Base-by-base conservation (phyloP, 2,113 vertebrate genomes). In the Ovibos moschatus region DNA sequence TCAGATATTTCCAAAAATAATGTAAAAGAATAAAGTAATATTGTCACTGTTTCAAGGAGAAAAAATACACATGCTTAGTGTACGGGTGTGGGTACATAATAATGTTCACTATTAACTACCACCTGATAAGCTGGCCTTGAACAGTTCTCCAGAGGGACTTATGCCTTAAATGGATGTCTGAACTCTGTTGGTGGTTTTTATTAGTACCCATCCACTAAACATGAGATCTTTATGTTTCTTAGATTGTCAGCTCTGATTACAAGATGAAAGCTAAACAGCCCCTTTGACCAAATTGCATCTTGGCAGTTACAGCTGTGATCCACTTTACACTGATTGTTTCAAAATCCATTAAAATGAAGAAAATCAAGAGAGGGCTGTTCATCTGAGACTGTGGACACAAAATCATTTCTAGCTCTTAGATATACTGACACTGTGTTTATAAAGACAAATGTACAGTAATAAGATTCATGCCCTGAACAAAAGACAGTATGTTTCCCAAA, bases 341-440 rank as follows among this genome's bases (percentile, higher is more conserved):
- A 96, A 97, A 97, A 90, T 1, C 74, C 87, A 95, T 82, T 95
- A 90, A 95, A 95, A 96, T 96, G 64, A 89, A 92, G 87, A 89
- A 76, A 95, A 89, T 95, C 81, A 95, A 94, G 94, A 95, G 27
- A 40, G 13, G 50, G 78, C 88, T 82, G 27, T 76, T 96, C 51
- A 85, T 74, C 47, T 94, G 55, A 96, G 51, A 90, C 36, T n/a
- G 9, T 87, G 40, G 55, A 82, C 84, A 51, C 8, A 96, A 96
- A 97, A 82, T 95, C 58, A 40, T 40, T 55, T 95, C 64, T 90
- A 62, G 16, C 57, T 95, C 51, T 95, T 71, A 67, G 92, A 94
- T 58, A 62, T 28, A 83, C 45, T 97, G 67, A 95, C 21, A 82
- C n/a, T 47, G 13, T 85, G 15, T 91, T 97, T 85, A 92, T 71